These are phyloP conservation scores for Dasypogon diadema DNA, from an alignment of 2,888 invertebrate genomes.

Conservation along the genomic window DNA sequence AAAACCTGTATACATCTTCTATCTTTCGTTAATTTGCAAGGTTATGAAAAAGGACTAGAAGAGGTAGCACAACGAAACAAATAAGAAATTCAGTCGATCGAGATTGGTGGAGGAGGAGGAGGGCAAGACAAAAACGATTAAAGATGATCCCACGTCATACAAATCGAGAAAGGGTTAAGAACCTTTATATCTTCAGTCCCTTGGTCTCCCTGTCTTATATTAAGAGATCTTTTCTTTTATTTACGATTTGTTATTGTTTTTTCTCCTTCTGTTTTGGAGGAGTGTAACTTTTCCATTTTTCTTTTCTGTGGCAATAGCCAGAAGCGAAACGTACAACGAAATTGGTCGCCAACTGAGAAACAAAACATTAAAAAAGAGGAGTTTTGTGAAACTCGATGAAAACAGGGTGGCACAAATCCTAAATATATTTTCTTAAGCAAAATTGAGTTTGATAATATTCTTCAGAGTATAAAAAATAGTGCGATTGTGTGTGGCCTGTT, in stretches of 20 bases:
- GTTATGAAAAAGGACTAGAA: background rate
- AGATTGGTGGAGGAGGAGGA: background rate
- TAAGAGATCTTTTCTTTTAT: constrained; percentile 35
- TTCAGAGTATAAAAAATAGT: too few species aligned
- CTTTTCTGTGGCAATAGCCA: constrained; percentile 2
- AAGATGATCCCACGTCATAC: constrained; percentile 27
- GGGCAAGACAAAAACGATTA: constrained; percentile 7
- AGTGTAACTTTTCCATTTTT: background rate
- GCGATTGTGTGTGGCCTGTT: background rate
- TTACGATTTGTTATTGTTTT: constrained; percentile 49
- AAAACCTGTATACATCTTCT: constrained; percentile 11
- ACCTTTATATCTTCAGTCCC: constrained; percentile 18
- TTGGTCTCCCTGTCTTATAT: constrained; percentile 16
- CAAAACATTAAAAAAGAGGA: background rate
- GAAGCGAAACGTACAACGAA: background rate
- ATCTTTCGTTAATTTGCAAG: background rate
- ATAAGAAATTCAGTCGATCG: constrained; percentile 28
- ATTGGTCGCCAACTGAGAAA: constrained; percentile 18
- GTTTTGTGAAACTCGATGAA: background rate
- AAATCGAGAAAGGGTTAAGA: constrained; percentile 35
- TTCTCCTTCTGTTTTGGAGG: constrained; percentile 17
- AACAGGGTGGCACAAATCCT: background rate
- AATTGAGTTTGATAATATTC: background rate
- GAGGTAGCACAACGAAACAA: constrained; percentile 22
- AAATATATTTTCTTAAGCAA: background rate